Percentiles rank a stretch among this genome's conserved stretches.
These are phyloP conservation scores for Eupithecia centaureata DNA, from an alignment of 2,888 invertebrate genomes.

Conservation along the genomic window DNA sequence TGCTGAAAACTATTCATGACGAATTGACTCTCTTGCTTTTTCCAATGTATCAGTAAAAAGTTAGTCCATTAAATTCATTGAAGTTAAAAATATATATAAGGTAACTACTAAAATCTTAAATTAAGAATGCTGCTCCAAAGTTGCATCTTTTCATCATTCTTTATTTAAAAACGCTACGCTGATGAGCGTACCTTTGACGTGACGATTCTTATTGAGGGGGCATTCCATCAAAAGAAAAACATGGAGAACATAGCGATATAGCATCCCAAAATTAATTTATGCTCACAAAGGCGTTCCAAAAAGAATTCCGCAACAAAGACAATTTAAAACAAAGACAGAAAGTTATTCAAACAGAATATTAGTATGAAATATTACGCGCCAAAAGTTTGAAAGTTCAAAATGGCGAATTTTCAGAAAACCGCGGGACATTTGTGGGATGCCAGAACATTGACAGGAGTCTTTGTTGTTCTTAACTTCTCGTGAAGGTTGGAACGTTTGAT, in stretches of 20 bases:
- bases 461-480: constrained; percentile 27
- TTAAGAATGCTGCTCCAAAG: too few relatives aligned
- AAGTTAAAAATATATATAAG: too few relatives aligned
- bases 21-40: not conserved
- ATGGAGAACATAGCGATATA: constrained; percentile 37
- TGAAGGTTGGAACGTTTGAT: constrained; percentile 37
- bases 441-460: constrained; percentile 66
- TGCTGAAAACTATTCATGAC: constrained; percentile 19
- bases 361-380: constrained; percentile 72
- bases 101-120: too few relatives aligned
- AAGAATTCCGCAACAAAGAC: constrained; percentile 60
- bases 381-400: constrained; percentile 57
- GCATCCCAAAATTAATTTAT: constrained; percentile 66
- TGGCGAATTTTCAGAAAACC: constrained; percentile 52
- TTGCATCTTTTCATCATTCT: too few relatives aligned
- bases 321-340: constrained; percentile 54
- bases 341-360: constrained; percentile 48
- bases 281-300: constrained; percentile 51
- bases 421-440: constrained; percentile 77
- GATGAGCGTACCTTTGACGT: not conserved
- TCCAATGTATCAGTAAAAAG: not conserved
- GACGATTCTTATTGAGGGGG: not conserved
- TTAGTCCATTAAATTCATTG: too few relatives aligned
- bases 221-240: constrained; percentile 48
- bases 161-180: not conserved